phyloP scores from a whole-genome alignment of 2,797 vertebrate species.

The Chelmon rostratus region DNA sequence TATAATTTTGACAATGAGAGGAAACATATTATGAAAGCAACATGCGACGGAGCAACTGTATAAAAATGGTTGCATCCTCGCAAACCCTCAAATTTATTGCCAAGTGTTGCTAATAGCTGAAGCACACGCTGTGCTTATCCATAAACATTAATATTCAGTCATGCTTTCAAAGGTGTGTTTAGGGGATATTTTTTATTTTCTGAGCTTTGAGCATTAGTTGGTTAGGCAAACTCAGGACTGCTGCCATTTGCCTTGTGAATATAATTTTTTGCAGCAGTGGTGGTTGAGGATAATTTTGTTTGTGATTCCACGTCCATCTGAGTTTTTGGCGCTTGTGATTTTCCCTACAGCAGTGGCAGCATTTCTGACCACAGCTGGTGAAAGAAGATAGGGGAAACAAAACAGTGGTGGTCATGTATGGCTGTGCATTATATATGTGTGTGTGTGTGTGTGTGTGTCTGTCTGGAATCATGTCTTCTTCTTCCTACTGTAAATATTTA shows the following conservation, averaged over 20 bases:
- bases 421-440: conserved; percentile 28
- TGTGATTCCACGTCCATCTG: conserved; percentile 21
- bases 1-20: background rate
- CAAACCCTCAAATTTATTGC: background rate
- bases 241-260: conserved; percentile 16
- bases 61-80: background rate
- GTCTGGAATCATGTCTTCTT: conserved; percentile 53
- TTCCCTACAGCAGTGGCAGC: conserved; percentile 28
- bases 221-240: conserved; percentile 9
- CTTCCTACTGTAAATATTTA: conserved; percentile 88
- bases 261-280: conserved; percentile 23
- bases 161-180: conserved; percentile 11
- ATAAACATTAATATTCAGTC: conserved; percentile 9
- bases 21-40: background rate
- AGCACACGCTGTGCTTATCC: background rate
- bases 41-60: background rate
- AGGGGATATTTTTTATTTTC: conserved; percentile 4
- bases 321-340: conserved; percentile 35
- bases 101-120: background rate
- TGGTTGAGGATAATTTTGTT: conserved; percentile 36
- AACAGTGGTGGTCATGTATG: conserved; percentile 25
- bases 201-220: conserved; percentile 1
- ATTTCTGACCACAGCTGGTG: conserved; percentile 48
- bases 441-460: conserved; percentile 16
- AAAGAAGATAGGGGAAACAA: conserved; percentile 46